Base-by-base conservation (phyloP, 2,888 invertebrate genomes). In the Agrotis exclamationis region DNA sequence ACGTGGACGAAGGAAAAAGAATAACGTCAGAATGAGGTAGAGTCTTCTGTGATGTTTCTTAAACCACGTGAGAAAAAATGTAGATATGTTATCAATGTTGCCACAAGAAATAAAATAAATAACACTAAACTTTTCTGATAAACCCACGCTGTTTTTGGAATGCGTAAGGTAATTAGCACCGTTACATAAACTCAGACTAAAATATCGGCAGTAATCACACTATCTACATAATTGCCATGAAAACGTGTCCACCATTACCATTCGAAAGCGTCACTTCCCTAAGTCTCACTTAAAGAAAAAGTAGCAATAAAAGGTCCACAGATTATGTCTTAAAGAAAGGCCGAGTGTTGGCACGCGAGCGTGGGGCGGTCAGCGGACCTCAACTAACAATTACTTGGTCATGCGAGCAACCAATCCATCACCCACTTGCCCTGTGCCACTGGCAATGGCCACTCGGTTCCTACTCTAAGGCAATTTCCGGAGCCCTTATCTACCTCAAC, bases 381-480 rank as follows among this genome's bases (percentile, higher is more conserved):
- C 90, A 92, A 91, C 93, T 95, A 95, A 96, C 95, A 96, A 96
- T 95, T 95, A 95, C 92, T 85, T 89, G 93, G 95, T 94, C 96
- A 96, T 96, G 96, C 96, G 91, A 96, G 92, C 85, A 79, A 79
- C 88, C 93, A 88, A 96, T 96, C 95, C 94, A 96, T 96, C 96
- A 96, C 93, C 93, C 89, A 94, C 93, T 95, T 92, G 91, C 88
- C 84, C 87, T 87, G 88, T 90, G 91, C 91, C 91, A 90, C 89
- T 91, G 89, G 92, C 93, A 90, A 89, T 91, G 88, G 92, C 91
- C 92, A 92, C 92, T 92, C 92, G 87, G 91, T 90, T 91, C 76
- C 92, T 93, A 94, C 93, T 95, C 94, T 92, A 89, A 92, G 91
- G 95, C 94, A 96, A 96, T 96, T 96, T 96, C 96, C 96, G 95